These are phyloP conservation scores for Gastracanthus pulcherrimus DNA, from an alignment of 2,888 invertebrate genomes.

Conservation along the genomic window DNA sequence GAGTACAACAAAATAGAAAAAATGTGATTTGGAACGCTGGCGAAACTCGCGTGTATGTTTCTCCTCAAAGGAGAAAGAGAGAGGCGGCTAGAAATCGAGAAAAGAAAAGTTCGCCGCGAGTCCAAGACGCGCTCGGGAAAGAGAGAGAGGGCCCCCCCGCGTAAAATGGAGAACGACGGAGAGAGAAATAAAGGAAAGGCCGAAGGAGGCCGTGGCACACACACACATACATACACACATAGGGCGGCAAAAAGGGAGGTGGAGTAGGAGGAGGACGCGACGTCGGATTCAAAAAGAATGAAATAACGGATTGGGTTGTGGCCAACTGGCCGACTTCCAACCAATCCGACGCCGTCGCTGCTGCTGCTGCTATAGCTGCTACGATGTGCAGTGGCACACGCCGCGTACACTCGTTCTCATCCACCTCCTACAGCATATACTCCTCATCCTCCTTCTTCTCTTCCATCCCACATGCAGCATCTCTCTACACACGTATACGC, in stretches of 20 bases:
- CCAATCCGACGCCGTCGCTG: constrained; percentile 72
- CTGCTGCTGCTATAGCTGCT: constrained; percentile 40
- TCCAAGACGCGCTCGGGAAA: constrained; percentile 11
- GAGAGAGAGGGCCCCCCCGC: not conserved
- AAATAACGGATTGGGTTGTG: constrained; percentile 76
- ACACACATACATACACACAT: too few species aligned
- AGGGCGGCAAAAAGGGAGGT: constrained; percentile 51
- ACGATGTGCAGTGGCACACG: constrained; percentile 44
- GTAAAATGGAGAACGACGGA: constrained; percentile 12
- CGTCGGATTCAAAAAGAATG: constrained; percentile 75
- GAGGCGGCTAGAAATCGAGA: not conserved
- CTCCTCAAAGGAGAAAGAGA: constrained; percentile 16
- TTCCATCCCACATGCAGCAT: not conserved
- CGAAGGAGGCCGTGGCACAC: constrained; percentile 51
- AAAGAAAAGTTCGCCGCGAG: constrained; percentile 17
- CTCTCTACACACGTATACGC: not conserved
- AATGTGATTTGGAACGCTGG: constrained; percentile 27
- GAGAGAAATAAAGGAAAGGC: constrained; percentile 50
- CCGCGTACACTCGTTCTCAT: constrained; percentile 48
- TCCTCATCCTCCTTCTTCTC: not conserved
- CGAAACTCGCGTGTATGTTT: not conserved
- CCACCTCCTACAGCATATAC: not conserved
- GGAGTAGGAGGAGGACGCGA: constrained; percentile 64
- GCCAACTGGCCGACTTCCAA: constrained; percentile 77
- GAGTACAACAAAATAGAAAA: not conserved